Percentiles rank a stretch among this genome's conserved stretches.
phyloP scores from a whole-genome alignment of 2,888 invertebrate genomes.

The Gortyna flavago region DNA sequence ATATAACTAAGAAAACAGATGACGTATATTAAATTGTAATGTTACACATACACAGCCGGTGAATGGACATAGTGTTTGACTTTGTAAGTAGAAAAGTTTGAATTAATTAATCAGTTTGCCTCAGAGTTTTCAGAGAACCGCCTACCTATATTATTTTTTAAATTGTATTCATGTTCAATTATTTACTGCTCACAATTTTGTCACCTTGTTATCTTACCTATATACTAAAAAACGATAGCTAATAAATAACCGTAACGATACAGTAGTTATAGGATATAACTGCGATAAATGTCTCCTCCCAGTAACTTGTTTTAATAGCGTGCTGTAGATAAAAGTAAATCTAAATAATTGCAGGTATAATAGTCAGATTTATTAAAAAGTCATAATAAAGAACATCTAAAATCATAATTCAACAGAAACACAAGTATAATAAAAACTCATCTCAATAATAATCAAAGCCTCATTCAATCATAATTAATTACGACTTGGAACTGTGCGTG shows the following conservation, averaged over 20 bases:
- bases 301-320: constrained; percentile 35
- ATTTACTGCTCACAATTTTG: constrained; percentile 19
- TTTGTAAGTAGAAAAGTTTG: constrained; percentile 30
- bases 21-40: constrained; percentile 33
- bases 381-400: constrained; percentile 49
- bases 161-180: constrained; percentile 10
- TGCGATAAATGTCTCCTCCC: constrained; percentile 24
- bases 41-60: constrained; percentile 42
- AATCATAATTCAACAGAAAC: constrained; percentile 56
- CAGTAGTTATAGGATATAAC: constrained; percentile 34
- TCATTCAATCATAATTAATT: constrained; percentile 36
- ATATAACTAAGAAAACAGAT: constrained; percentile 21
- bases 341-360: constrained; percentile 48
- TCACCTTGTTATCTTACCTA: neutral
- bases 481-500: constrained; percentile 47
- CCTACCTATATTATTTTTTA: constrained; percentile 9
- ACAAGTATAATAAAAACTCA: constrained; percentile 49
- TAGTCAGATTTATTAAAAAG: constrained; percentile 44
- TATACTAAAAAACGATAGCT: constrained; percentile 22
- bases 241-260: constrained; percentile 27
- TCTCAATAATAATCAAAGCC: constrained; percentile 56
- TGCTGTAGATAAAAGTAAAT: constrained; percentile 57
- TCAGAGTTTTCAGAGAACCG: constrained; percentile 41
- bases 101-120: constrained; percentile 24
- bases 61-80: constrained; percentile 37